Conservation (phyloP, 2,888 invertebrate species). For the Ceramica pisi region DNA sequence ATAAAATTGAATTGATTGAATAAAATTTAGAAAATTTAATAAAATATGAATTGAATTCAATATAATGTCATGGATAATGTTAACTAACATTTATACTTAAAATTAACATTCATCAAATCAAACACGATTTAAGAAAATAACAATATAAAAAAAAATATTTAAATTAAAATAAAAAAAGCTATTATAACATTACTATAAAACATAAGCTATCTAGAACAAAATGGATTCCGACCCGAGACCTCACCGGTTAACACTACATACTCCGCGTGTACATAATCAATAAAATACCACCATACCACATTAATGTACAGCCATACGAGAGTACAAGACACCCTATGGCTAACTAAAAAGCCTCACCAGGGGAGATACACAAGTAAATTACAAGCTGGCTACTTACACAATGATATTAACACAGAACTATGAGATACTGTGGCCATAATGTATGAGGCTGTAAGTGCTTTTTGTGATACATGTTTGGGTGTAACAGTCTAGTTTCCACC, state of each 20-base stretch:
- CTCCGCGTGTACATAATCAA: slow-evolving; percentile 22
- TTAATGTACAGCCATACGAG: slow-evolving; percentile 43
- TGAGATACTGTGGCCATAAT: slow-evolving; percentile 28
- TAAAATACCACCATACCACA: slow-evolving; percentile 46
- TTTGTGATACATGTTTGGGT: slow-evolving; percentile 3
- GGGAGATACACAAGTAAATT: slow-evolving; percentile 60
- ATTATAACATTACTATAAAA: too few relatives aligned
- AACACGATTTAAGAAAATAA: too few relatives aligned
- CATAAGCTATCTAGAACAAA: too few relatives aligned
- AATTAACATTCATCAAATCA: too few relatives aligned
- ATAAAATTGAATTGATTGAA: too few relatives aligned
- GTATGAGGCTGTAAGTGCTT: slow-evolving; percentile 30
- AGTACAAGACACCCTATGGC: slow-evolving; percentile 64
- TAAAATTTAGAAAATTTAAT: too few relatives aligned
- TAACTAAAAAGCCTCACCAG: slow-evolving; percentile 67
- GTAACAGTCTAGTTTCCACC: too few relatives aligned
- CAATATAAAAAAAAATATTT: too few relatives aligned
- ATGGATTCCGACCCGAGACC: neutral
- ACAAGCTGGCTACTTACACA: slow-evolving; percentile 44
- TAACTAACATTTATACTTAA: too few relatives aligned
- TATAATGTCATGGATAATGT: too few relatives aligned
- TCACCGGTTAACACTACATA: neutral
- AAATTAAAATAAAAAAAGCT: too few relatives aligned
- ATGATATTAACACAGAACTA: slow-evolving; percentile 53
- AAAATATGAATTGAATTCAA: too few relatives aligned